Conservation (phyloP, 1,140 invertebrate species). For the Eueides isabella region DNA sequence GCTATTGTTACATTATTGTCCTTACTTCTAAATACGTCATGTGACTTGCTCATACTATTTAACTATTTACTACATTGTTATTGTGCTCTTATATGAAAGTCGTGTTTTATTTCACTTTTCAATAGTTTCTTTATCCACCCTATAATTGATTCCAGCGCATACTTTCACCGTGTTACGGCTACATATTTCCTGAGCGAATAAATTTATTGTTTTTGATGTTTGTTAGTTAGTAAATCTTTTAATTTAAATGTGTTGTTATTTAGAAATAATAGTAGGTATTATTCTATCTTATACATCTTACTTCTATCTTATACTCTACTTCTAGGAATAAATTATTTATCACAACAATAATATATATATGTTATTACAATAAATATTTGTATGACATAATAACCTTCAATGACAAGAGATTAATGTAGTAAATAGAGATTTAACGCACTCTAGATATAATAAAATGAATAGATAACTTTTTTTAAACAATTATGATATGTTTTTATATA, state of each 20-base stretch:
- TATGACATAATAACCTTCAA: neutral
- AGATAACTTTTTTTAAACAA: neutral
- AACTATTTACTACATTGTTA: slow-evolving; percentile 45
- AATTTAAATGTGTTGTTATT: neutral
- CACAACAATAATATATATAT: neutral
- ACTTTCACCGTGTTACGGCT: slow-evolving; percentile 57
- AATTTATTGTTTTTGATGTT: slow-evolving; percentile 24
- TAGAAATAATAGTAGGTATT: neutral
- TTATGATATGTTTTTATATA: neutral
- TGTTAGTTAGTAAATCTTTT: neutral
- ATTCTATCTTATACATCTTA: neutral
- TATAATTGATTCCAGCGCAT: slow-evolving; percentile 40
- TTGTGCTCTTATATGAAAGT: slow-evolving; percentile 51
- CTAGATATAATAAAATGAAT: slow-evolving; percentile 3
- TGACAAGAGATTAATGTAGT: neutral
- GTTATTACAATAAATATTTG: neutral
- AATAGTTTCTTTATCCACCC: slow-evolving; percentile 50
- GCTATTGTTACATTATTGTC: slow-evolving; percentile 56
- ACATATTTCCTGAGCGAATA: slow-evolving; percentile 35
- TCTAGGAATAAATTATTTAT: too few species aligned
- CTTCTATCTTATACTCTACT: too few species aligned
- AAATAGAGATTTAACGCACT: neutral
- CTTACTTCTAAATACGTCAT: slow-evolving; percentile 40
- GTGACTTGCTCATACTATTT: slow-evolving; percentile 30
- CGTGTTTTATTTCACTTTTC: slow-evolving; percentile 62